Evolutionary conservation across 1,140 invertebrate species (phyloP).

Genomic region (Yoshiicerus persimilis): DNA sequence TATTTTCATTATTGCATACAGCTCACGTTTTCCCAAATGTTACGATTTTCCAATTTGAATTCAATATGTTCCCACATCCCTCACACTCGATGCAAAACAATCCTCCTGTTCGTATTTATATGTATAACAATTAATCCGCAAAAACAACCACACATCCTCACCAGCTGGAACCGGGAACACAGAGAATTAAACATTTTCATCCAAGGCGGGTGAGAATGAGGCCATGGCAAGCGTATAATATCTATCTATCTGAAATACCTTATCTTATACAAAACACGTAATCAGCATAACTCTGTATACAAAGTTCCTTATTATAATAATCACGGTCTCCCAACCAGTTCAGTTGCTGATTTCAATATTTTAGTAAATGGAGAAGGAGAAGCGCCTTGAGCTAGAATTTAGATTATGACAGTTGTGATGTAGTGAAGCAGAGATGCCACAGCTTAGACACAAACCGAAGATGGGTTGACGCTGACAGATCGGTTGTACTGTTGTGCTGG

Average conservation of each 20-base stretch:
- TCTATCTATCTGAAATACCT: no score
- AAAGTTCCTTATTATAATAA: no score
- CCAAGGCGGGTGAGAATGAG: background rate
- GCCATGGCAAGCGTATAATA: background rate
- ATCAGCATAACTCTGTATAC: background rate
- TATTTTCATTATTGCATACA: background rate
- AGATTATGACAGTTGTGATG: background rate
- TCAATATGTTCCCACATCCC: background rate
- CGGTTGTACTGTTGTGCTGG: background rate
- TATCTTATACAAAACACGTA: no score
- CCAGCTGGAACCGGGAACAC: background rate
- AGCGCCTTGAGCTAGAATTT: background rate
- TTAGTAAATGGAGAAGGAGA: background rate
- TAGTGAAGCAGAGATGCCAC: background rate
- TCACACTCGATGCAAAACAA: background rate
- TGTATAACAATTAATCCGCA: background rate
- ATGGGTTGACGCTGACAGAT: background rate
- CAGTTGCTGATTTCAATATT: background rate
- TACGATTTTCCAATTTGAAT: background rate
- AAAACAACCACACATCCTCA: background rate
- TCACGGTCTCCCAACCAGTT: no score
- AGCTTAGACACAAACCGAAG: background rate
- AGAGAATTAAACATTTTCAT: slow-evolving; percentile 1
- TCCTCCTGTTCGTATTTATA: background rate
- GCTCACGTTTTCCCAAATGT: background rate